phyloP scores from a whole-genome alignment of 1,140 invertebrate species.

The Heliconius himera region DNA sequence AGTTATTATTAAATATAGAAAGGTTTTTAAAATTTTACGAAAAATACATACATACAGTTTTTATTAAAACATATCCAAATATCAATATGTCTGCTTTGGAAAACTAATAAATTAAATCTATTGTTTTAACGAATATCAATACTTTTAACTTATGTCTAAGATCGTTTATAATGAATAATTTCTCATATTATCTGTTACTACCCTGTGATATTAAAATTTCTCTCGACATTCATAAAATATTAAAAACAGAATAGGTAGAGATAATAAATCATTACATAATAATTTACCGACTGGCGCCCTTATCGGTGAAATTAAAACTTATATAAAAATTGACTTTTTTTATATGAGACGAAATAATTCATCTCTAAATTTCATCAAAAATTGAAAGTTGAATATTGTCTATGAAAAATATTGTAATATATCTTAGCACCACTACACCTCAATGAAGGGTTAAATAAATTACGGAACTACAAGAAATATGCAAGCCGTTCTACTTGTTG shows the following conservation, averaged over 20 bases:
- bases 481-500: constrained; percentile 18
- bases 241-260: constrained; percentile 48
- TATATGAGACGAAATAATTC: constrained; percentile 61
- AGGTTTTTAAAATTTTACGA: too few relatives aligned
- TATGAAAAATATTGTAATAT: constrained; percentile 74
- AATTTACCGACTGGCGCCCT: constrained; percentile 24
- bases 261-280: constrained; percentile 26
- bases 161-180: constrained; percentile 25
- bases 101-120: not conserved
- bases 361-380: constrained; percentile 74
- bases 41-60: too few relatives aligned
- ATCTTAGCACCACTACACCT: constrained; percentile 74
- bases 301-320: constrained; percentile 57
- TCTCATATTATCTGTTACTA: constrained; percentile 62
- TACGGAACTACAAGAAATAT: constrained; percentile 23
- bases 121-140: not conserved
- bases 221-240: constrained; percentile 51
- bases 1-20: too few relatives aligned
- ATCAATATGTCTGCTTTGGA: not conserved
- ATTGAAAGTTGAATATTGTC: constrained; percentile 74
- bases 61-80: not conserved
- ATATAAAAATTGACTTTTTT: constrained; percentile 72
- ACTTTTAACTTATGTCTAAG: constrained; percentile 24
- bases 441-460: constrained; percentile 27
- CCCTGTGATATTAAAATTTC: constrained; percentile 63